Evolutionary conservation across 2,888 invertebrate genomes (phyloP), one percentile per base, ranked within the genome.

Genomic region (Sussaba pulchella): DNA sequence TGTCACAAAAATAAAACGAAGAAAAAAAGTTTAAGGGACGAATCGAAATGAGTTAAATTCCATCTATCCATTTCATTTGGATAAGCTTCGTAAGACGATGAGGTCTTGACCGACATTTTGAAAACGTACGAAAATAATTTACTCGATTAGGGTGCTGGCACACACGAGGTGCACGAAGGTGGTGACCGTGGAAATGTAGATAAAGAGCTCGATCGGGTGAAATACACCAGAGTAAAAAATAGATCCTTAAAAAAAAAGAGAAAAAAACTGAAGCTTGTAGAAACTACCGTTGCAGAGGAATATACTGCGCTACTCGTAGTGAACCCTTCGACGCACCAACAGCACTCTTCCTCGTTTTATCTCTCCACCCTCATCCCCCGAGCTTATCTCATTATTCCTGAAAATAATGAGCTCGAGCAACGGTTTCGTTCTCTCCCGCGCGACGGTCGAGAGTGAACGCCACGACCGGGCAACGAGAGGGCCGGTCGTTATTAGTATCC

Each of bases 391-490:
- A 71, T 80, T 78, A 83, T 76, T 64, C 47, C 64, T 43, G 31
- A 70, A 78, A 81, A 78, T 78, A 81, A 83, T 81, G 75, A 83
- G 75, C 57, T 64, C 74, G 19, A 54, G 52, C 14, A 43, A 54
- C 36, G 59, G 61, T 61, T 72, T 67, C 36, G 67, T 71, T 74
- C 50, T 50, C 36, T 36, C 31, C 14, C 12, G 19, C n/a, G 47
- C 43, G 10, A 66, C 45, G 50, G 57, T 50, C 59, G 67, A 66
- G 71, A 47, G 67, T 19, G 70, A 70, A 19, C n/a, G 14, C 54
- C 19, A 21, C 17, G 52, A 9, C 39, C 41, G 52, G 61, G 21
- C 71, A 76, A 71, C 71, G 43, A 70, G 67, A 72, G 31, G 61
- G 26, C 67, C 61, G 66, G 54, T 80, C 70, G 66, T 71, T 75